Evolutionary conservation across 2,888 invertebrate species (phyloP).

Genomic region (Clostera curtula): DNA sequence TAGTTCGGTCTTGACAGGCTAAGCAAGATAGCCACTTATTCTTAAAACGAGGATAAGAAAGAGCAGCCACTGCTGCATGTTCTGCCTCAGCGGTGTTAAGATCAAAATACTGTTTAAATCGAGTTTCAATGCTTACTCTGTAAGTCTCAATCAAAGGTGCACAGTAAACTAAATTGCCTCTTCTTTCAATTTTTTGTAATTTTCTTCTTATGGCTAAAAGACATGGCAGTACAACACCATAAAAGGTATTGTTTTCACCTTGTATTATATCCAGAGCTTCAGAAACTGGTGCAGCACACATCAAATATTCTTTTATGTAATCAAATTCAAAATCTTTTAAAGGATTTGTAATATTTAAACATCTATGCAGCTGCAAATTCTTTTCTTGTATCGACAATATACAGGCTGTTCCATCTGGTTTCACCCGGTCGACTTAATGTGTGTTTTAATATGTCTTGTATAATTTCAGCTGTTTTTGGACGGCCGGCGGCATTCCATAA

Average conservation of each 20-base stretch:
- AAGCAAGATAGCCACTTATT: constrained; percentile 10
- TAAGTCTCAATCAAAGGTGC: constrained; percentile 4
- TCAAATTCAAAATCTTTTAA: constrained; percentile 1
- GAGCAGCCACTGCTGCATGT: constrained; percentile 10
- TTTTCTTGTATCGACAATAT: constrained; percentile 11
- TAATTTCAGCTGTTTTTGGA: constrained; percentile 16
- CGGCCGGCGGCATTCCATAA: constrained; percentile 11
- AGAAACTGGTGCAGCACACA: constrained; percentile 8
- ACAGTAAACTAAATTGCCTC: constrained; percentile 5
- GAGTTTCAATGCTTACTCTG: constrained; percentile 5
- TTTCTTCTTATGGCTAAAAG: constrained; percentile 10
- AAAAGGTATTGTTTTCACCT: constrained; percentile 8
- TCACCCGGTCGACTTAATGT: constrained; percentile 8
- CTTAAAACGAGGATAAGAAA: constrained; percentile 10
- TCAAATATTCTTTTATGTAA: constrained; percentile 9
- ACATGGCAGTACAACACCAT: constrained; percentile 9
- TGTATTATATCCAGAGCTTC: constrained; percentile 10
- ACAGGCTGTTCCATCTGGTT: constrained; percentile 16
- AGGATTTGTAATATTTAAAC: neutral
- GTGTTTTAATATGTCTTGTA: constrained; percentile 14
- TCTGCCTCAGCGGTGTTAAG: constrained; percentile 5
- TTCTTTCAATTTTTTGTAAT: constrained; percentile 5
- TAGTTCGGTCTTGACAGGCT: constrained; percentile 4
- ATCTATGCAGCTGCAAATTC: constrained; percentile 7
- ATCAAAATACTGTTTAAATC: constrained; percentile 8